A percentile compares a stretch with the other conserved stretches of the same genome.
phyloP scores from a whole-genome alignment of 2,797 vertebrate genomes.

The Amblyopsis hoosieri region DNA sequence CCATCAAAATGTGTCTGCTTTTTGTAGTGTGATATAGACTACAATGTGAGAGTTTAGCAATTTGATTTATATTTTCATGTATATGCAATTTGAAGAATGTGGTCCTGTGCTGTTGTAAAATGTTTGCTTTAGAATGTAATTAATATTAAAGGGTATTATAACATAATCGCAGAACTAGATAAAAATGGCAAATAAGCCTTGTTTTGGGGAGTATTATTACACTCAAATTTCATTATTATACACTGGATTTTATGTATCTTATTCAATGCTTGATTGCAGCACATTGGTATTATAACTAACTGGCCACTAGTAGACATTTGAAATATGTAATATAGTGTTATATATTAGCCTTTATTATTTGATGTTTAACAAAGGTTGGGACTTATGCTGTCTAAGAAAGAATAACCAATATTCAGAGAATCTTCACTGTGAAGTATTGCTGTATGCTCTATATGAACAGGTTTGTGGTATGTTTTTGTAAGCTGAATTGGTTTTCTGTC shows the following conservation, averaged over 20 bases:
- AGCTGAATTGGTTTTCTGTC: conserved; percentile 39
- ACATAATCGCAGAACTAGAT: too few species aligned
- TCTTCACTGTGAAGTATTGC: conserved; percentile 7
- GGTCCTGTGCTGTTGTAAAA: conserved; percentile 41
- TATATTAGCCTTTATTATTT: too few species aligned
- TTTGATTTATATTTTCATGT: neutral
- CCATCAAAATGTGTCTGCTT: conserved; percentile 32
- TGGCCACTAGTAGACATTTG: neutral
- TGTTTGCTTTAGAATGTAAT: conserved; percentile 54
- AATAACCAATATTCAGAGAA: conserved; percentile 28
- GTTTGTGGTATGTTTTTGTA: conserved; percentile 25
- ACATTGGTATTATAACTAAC: conserved; percentile 4
- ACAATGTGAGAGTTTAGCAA: neutral
- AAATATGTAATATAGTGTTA: too few species aligned
- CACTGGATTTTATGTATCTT: neutral
- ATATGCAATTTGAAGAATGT: conserved; percentile 26
- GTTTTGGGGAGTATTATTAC: too few species aligned
- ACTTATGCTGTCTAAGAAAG: conserved; percentile 11
- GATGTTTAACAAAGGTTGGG: conserved; percentile 5
- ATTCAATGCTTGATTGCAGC: conserved; percentile 5
- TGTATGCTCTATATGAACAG: too few species aligned
- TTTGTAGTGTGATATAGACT: conserved; percentile 51
- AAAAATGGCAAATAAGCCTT: too few species aligned
- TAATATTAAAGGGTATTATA: conserved; percentile 3
- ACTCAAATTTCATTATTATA: too few species aligned